phyloP scores from a whole-genome alignment of 1,140 invertebrate genomes.

The Doryteuthis pealeii region DNA sequence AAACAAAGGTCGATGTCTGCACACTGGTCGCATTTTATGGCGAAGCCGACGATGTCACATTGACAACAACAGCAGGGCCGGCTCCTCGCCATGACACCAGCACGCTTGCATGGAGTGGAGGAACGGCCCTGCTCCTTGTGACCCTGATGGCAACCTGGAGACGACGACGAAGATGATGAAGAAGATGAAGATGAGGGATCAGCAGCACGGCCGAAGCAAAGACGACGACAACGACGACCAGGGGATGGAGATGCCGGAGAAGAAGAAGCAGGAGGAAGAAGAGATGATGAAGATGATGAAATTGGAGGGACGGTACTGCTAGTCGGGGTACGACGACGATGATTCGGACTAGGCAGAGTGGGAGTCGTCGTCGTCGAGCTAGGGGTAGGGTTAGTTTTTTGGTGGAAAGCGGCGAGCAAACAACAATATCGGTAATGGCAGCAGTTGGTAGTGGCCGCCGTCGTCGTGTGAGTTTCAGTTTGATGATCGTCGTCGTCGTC shows the following conservation, averaged over 20 bases:
- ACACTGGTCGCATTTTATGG: background rate
- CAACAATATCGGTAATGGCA: background rate
- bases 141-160: background rate
- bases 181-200: too few relatives aligned
- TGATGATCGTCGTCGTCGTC: background rate
- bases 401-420: background rate
- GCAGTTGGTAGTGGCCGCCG: background rate
- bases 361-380: background rate
- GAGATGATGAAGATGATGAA: background rate
- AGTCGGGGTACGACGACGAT: background rate
- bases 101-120: background rate
- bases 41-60: conserved; percentile 6
- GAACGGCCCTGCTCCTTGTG: background rate
- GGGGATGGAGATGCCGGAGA: background rate
- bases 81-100: background rate
- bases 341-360: background rate
- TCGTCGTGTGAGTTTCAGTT: too few relatives aligned
- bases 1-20: background rate
- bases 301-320: background rate
- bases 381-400: background rate
- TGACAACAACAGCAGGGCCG: conserved; percentile 5
- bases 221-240: background rate
- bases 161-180: background rate
- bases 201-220: background rate
- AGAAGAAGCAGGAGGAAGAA: background rate